Evolutionary conservation across 2,113 vertebrate genomes (phyloP).

Genomic region (Irena cyanogastra): DNA sequence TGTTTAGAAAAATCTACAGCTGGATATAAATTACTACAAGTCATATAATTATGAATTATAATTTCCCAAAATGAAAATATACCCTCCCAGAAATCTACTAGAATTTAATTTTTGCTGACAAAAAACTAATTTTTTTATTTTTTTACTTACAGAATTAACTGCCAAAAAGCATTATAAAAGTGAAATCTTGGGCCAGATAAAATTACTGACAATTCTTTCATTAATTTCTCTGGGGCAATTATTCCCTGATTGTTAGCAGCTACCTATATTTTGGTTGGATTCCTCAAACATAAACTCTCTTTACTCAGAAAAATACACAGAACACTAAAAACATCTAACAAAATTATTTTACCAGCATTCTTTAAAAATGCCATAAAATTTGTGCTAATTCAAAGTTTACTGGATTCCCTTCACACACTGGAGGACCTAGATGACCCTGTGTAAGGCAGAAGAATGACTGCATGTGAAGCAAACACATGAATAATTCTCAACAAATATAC

Average conservation of each 20-base stretch:
- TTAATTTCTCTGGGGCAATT: not conserved
- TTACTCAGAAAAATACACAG: not conserved
- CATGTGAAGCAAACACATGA: not conserved
- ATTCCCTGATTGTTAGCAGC: not conserved
- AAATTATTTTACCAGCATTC: not conserved
- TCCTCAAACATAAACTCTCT: not conserved
- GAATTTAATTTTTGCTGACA: not conserved
- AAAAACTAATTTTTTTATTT: not conserved
- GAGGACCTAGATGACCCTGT: not conserved
- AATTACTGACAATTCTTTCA: not conserved
- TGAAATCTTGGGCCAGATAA: not conserved
- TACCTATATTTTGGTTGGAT: not conserved
- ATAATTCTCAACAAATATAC: not conserved
- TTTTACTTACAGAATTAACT: not conserved
- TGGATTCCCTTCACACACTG: not conserved
- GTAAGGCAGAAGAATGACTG: not conserved
- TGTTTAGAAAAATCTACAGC: not conserved
- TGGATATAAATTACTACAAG: not conserved
- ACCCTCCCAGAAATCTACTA: not conserved
- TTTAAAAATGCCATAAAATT: not conserved
- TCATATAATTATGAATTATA: not conserved
- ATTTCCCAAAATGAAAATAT: not conserved
- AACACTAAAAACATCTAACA: not conserved
- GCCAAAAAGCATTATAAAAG: fast-evolving
- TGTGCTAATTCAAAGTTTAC: not conserved